Base-by-base conservation (phyloP, 1,140 invertebrate species). In the Pinna nobilis region DNA sequence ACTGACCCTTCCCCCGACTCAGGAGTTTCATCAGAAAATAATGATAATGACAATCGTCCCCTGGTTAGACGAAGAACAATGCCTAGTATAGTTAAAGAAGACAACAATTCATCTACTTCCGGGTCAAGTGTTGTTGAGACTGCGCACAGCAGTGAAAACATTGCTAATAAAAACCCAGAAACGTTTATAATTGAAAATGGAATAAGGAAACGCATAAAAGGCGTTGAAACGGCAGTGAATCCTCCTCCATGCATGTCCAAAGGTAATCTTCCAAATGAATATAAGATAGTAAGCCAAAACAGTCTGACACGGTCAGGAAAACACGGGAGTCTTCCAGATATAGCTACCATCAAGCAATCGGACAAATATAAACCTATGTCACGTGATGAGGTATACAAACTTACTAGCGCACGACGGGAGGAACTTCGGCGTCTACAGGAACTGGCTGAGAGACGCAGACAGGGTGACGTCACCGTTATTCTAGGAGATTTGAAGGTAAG, bases 331-430 rank as follows among this genome's bases (percentile, higher is more conserved):
- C 91, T 99, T 90, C 98, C 98, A 23, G 97, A 99, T 89, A 95
- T 91, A 94, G 84, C 95, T 94, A 61, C 74, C 44, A 80, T 88
- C 47, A 79, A 81, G 64, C 66, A 72, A 20, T 41, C 50, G n/a
- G 73, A 80, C 41, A 74, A 93, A 70, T 93, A 93, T 5, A 93
- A 93, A 68, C 92, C 94, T 41, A 95, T 98, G 93, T 94, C 95
- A 15, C 92, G 98, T 64, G 97, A 99, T 90, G 97, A 99, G 90
- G 96, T 97, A 6, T 97, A 96, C 60, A 93, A 94, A 18, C 91
- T 99, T 78, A 96, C 97, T 79, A 96, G 95, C 65, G 94, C 96
- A 74, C 92, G 97, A 66, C 92, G 98, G 71, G 97, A 99, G 89
- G 97, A 98, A 89, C 91, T 98, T 59, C 93, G 97, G 80, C 92